phyloP scores from a whole-genome alignment of 2,797 vertebrate species.

The Sebastiscus albofasciatus region DNA sequence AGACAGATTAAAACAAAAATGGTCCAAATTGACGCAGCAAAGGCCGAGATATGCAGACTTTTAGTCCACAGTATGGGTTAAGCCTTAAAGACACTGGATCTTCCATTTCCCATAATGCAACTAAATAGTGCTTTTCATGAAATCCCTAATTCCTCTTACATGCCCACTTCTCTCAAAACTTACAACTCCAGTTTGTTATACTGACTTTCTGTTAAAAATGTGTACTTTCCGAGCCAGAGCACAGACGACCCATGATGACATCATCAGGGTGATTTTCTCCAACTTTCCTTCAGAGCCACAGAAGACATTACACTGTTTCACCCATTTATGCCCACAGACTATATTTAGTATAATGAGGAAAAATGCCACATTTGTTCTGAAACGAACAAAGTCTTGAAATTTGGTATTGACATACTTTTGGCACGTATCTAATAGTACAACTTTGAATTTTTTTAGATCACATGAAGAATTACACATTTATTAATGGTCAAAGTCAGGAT shows the following conservation, averaged over 20 bases:
- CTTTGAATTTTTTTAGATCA: too few relatives aligned
- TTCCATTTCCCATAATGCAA: not conserved
- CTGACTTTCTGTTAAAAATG: not conserved
- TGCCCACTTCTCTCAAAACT: not conserved
- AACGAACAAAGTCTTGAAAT: too few relatives aligned
- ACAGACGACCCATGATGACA: not conserved
- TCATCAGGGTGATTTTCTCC: not conserved
- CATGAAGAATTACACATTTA: too few relatives aligned
- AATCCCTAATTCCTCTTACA: not conserved
- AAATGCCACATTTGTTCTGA: too few relatives aligned
- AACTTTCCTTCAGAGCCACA: not conserved
- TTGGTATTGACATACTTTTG: too few relatives aligned
- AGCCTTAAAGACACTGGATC: not conserved
- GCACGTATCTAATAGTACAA: too few relatives aligned
- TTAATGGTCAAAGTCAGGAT: too few relatives aligned
- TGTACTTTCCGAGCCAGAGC: not conserved
- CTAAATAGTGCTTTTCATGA: not conserved
- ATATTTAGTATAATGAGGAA: too few relatives aligned
- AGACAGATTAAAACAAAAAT: not conserved
- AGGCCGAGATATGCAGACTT: too few relatives aligned
- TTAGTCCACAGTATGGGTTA: too few relatives aligned
- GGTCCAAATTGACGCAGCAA: not conserved
- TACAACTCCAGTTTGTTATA: not conserved
- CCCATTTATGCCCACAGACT: too few relatives aligned
- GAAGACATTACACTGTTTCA: not conserved